Evolutionary conservation across 2,888 invertebrate genomes (phyloP).

Genomic region (Hofmannophila pseudospretella): DNA sequence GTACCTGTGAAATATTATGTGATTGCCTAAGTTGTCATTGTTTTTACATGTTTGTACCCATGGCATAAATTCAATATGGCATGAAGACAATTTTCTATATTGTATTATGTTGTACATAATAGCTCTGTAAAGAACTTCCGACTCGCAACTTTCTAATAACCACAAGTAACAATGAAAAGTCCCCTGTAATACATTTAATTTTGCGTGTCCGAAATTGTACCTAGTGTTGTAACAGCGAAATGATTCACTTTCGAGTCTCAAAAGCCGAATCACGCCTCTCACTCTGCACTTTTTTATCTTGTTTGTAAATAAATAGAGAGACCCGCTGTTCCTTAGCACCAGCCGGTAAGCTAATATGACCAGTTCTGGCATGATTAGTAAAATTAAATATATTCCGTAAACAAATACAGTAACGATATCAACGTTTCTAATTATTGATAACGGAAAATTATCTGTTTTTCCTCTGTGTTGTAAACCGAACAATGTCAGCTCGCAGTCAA

Average conservation of each 20-base stretch:
- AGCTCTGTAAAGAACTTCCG: slow-evolving; percentile 2
- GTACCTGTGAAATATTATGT: too few species aligned
- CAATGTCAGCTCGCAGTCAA: background rate
- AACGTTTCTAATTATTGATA: too few species aligned
- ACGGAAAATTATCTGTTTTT: too few species aligned
- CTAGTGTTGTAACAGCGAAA: slow-evolving; percentile 23
- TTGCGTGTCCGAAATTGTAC: slow-evolving; percentile 14
- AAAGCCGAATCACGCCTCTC: slow-evolving; percentile 26
- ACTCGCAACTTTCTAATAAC: slow-evolving; percentile 7
- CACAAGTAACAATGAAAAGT: slow-evolving; percentile 12
- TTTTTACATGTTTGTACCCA: too few species aligned
- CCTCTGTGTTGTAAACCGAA: background rate
- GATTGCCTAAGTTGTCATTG: too few species aligned
- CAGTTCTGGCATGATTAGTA: too few species aligned
- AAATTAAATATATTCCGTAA: too few species aligned
- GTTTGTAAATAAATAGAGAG: slow-evolving; percentile 6
- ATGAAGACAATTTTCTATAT: too few species aligned
- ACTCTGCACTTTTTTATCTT: slow-evolving; percentile 20
- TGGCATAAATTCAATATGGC: too few species aligned
- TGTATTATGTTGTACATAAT: background rate
- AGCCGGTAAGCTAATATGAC: background rate
- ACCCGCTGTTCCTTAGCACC: too few species aligned
- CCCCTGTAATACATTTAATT: slow-evolving; percentile 13
- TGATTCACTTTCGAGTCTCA: slow-evolving; percentile 28
- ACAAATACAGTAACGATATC: too few species aligned